Percentiles rank a stretch among this genome's conserved stretches.
Conservation (phyloP, 2,113 vertebrate genomes). For the Oryctolagus cuniculus region DNA sequence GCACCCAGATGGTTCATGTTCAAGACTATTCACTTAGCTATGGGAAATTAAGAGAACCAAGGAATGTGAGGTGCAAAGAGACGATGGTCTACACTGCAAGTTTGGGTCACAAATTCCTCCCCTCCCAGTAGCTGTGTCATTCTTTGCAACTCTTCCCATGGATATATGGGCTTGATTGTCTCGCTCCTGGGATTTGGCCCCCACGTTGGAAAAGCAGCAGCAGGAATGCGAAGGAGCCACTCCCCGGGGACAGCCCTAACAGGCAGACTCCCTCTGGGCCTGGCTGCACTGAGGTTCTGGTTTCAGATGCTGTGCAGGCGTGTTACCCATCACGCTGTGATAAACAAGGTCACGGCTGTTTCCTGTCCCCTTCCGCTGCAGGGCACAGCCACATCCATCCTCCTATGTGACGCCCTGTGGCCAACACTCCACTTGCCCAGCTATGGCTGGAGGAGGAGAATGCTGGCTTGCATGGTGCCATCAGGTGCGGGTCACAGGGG, state of each 20-base stretch:
- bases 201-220: neutral
- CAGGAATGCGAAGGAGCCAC: neutral
- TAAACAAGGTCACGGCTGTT: conserved; percentile 27
- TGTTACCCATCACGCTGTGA: neutral
- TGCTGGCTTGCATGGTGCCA: neutral
- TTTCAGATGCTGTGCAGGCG: neutral
- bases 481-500: neutral
- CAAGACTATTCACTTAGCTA: neutral
- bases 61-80: neutral
- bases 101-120: neutral
- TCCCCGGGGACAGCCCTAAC: neutral
- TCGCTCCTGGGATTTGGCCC: neutral
- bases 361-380: neutral
- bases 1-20: neutral
- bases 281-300: neutral
- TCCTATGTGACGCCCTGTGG: neutral
- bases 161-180: neutral
- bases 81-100: neutral
- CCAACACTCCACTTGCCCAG: neutral
- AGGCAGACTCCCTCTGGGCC: neutral
- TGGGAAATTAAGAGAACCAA: neutral
- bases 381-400: neutral
- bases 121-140: neutral
- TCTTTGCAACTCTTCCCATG: neutral
- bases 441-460: neutral